A percentile compares a stretch with the other conserved stretches of the same genome.
phyloP scores from a whole-genome alignment of 2,113 vertebrate species.

The Aspiorhynchus laticeps region DNA sequence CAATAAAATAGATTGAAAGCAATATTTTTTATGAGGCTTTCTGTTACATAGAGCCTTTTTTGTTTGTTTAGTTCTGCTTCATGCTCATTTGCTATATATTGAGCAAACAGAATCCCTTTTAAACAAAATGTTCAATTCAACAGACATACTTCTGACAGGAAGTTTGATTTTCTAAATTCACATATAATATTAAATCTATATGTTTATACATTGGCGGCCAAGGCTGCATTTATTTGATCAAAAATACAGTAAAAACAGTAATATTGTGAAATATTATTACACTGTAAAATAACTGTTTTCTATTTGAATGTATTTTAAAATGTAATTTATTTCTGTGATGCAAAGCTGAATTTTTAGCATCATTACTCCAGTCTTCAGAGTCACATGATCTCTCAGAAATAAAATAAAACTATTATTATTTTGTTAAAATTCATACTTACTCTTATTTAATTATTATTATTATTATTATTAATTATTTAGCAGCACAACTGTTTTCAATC shows the following conservation, averaged over 20 bases:
- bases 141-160: not conserved
- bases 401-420: too few species aligned
- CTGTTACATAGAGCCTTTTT: not conserved
- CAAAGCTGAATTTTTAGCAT: not conserved
- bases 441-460: too few species aligned
- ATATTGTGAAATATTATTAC: not conserved
- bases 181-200: not conserved
- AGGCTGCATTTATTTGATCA: not conserved
- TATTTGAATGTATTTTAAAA: not conserved
- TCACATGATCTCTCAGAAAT: not conserved
- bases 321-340: not conserved
- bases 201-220: not conserved
- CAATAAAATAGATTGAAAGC: conserved; percentile 9
- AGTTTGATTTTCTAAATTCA: not conserved
- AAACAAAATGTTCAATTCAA: not conserved
- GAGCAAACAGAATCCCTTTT: not conserved
- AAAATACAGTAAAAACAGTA: too few species aligned
- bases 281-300: not conserved
- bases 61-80: conserved; percentile 20
- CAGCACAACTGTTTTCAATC: not conserved
- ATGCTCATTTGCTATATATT: not conserved
- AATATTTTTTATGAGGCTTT: conserved; percentile 11
- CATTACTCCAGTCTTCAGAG: not conserved
- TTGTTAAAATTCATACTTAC: too few species aligned
- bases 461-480: too few species aligned